Evolutionary conservation across 1,140 invertebrate genomes (phyloP).

Genomic region (Harlomillsia oculata): DNA sequence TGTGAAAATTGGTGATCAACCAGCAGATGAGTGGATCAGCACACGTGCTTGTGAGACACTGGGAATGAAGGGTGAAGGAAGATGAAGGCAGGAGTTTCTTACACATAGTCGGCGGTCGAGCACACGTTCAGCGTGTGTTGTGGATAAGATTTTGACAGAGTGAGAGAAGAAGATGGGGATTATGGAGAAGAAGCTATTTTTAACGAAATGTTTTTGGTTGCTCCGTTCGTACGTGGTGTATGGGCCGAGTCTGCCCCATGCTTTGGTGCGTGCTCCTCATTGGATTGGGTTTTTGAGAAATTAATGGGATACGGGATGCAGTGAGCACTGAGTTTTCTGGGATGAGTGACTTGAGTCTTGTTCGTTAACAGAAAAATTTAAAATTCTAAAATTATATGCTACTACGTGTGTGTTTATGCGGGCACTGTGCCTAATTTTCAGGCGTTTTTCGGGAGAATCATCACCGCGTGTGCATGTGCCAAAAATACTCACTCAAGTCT

Average conservation of each 20-base stretch:
- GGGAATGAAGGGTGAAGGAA: no score
- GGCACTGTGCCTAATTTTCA: conserved; percentile 33
- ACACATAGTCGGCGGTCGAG: no score
- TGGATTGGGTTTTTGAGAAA: conserved; percentile 34
- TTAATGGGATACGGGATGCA: conserved; percentile 28
- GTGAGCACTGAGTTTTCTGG: neutral
- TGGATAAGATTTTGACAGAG: no score
- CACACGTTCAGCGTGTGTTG: no score
- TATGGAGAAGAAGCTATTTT: no score
- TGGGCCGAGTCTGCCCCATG: neutral
- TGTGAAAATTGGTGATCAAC: no score
- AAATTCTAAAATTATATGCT: conserved; percentile 31
- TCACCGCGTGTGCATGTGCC: no score
- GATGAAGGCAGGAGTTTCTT: no score
- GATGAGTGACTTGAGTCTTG: conserved; percentile 28
- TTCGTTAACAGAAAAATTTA: conserved; percentile 30
- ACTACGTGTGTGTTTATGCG: conserved; percentile 32
- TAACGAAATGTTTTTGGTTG: neutral
- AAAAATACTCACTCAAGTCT: no score
- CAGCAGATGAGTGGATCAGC: no score
- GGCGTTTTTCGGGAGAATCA: conserved; percentile 23
- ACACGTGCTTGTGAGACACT: no score
- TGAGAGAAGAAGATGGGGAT: no score
- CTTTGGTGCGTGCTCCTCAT: conserved; percentile 31
- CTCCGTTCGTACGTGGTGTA: neutral